phyloP scores from a whole-genome alignment of 2,888 invertebrate genomes.

The Scaptomyza parva region DNA sequence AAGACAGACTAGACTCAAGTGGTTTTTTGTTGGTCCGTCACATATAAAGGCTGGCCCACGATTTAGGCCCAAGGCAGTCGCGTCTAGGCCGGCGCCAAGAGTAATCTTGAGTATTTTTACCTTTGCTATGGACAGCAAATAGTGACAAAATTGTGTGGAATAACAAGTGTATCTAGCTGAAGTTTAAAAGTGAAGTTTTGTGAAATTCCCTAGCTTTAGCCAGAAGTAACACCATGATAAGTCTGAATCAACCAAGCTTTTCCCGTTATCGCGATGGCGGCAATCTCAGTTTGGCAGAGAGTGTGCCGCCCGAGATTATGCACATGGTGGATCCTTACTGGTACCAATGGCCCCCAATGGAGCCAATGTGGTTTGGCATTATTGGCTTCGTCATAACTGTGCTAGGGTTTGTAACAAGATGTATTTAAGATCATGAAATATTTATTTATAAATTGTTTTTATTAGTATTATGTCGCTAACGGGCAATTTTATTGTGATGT shows the following conservation, averaged over 20 bases:
- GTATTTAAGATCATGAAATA: not conserved
- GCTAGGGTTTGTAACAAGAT: conserved; percentile 54
- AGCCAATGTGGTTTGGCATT: conserved; percentile 87
- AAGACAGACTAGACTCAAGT: conserved; percentile 62
- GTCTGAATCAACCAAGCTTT: conserved; percentile 66
- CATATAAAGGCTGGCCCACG: conserved; percentile 54
- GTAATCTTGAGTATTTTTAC: conserved; percentile 25
- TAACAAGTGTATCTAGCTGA: conserved; percentile 23
- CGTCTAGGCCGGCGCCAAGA: conserved; percentile 59
- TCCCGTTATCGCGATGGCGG: conserved; percentile 72
- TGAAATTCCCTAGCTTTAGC: conserved; percentile 3
- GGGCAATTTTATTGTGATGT: conserved; percentile 86
- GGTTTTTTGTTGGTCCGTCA: conserved; percentile 15
- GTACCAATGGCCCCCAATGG: conserved; percentile 87
- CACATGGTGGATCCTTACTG: conserved; percentile 89
- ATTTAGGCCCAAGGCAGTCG: conserved; percentile 47
- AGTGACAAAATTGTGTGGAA: conserved; percentile 29
- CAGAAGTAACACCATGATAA: conserved; percentile 54
- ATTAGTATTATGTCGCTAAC: conserved; percentile 85
- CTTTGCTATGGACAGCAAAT: conserved; percentile 60
- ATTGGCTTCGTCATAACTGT: conserved; percentile 88
- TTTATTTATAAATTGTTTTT: not conserved
- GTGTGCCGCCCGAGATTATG: conserved; percentile 89
- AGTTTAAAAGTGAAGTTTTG: conserved; percentile 29
- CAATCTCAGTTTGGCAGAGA: conserved; percentile 89